These are phyloP conservation scores for Macrosteles quadrilineatus DNA, from an alignment of 1,140 invertebrate species.

Conservation along the genomic window DNA sequence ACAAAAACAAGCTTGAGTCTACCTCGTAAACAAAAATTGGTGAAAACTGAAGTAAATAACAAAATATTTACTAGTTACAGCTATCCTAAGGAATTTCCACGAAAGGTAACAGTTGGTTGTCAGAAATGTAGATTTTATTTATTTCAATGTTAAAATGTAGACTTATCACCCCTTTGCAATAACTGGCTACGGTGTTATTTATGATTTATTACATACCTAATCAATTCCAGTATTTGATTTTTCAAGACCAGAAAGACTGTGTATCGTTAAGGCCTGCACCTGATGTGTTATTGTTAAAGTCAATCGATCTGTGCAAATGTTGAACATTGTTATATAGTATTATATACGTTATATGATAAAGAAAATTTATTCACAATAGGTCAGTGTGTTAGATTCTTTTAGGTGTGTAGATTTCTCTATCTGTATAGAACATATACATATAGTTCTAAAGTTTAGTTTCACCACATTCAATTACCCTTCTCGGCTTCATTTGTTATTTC, in stretches of 20 bases:
- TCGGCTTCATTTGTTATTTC: too few species aligned
- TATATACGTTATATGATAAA: slow-evolving; percentile 7
- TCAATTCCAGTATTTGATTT: neutral
- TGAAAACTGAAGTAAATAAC: too few species aligned
- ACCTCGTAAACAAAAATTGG: too few species aligned
- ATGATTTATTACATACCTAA: neutral
- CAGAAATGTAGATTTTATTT: too few species aligned
- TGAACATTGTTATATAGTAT: slow-evolving; percentile 17
- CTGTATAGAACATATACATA: neutral
- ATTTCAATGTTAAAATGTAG: too few species aligned
- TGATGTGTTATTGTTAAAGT: slow-evolving; percentile 1
- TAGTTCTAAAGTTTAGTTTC: neutral
- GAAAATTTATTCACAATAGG: slow-evolving; percentile 5
- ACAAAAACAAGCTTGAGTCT: too few species aligned
- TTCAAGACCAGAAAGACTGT: neutral
- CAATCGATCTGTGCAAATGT: slow-evolving; percentile 5
- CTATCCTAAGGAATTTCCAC: too few species aligned
- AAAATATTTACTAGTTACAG: too few species aligned
- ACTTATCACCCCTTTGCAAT: too few species aligned
- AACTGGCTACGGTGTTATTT: slow-evolving; percentile 10
- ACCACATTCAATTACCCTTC: neutral
- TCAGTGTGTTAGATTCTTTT: neutral
- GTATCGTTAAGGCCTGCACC: too few species aligned
- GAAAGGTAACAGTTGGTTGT: too few species aligned
- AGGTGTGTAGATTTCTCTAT: slow-evolving; percentile 7